Conservation (phyloP, 2,888 invertebrate species). For the Drosophila mayaguana region DNA sequence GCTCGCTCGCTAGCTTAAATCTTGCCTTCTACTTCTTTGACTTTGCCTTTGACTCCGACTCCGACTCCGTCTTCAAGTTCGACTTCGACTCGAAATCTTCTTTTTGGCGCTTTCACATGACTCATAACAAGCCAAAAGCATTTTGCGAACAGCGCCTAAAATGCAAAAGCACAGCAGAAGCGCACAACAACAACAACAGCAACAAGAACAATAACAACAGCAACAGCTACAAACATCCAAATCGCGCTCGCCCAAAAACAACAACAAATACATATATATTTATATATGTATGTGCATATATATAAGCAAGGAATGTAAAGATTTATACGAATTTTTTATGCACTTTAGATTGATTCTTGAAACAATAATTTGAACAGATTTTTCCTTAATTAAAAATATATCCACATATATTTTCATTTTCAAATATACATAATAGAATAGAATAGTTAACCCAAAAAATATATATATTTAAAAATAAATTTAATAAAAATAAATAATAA, state of each 20-base stretch:
- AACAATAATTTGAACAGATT: no score
- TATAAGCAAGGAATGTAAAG: background rate
- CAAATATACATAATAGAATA: no score
- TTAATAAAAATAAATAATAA: background rate
- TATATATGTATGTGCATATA: background rate
- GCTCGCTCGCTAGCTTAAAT: slow-evolving; percentile 36
- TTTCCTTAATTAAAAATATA: no score
- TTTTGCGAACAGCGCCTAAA: slow-evolving; percentile 64
- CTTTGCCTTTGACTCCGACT: no score
- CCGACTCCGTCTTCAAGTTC: slow-evolving; percentile 20
- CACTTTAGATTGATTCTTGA: slow-evolving; percentile 1
- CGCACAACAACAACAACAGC: slow-evolving; percentile 23
- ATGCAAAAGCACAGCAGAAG: slow-evolving; percentile 67
- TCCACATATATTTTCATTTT: no score
- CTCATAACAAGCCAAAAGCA: slow-evolving; percentile 77
- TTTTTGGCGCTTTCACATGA: slow-evolving; percentile 76
- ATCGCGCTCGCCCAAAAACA: slow-evolving; percentile 49
- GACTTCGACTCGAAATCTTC: slow-evolving; percentile 36
- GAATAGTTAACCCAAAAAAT: no score
- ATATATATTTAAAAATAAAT: no score
- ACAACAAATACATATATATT: slow-evolving; percentile 3
- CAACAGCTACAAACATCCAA: slow-evolving; percentile 58
- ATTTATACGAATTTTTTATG: slow-evolving; percentile 31
- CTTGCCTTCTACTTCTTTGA: no score
- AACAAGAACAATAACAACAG: slow-evolving; percentile 17